These are phyloP conservation scores for Eugnorisma glareosa DNA, from an alignment of 2,888 invertebrate species.

Conservation along the genomic window DNA sequence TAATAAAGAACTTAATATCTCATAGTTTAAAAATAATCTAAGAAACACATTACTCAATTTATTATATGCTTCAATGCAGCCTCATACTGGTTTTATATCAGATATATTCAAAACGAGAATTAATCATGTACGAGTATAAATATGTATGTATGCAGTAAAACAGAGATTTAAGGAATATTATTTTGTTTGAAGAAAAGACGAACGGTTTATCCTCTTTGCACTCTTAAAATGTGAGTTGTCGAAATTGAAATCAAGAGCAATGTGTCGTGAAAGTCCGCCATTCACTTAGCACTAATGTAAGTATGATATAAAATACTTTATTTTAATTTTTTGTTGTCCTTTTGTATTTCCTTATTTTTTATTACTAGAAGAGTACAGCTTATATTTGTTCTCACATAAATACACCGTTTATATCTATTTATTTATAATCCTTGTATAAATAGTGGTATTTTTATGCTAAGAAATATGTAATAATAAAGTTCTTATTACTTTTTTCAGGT, in stretches of 20 bases:
- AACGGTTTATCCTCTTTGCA: slow-evolving; percentile 15
- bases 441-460: background rate
- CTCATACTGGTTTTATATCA: background rate
- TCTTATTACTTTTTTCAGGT: slow-evolving; percentile 35
- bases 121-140: too few relatives aligned
- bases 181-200: background rate
- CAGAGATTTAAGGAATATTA: slow-evolving; percentile 27
- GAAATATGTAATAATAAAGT: slow-evolving; percentile 3
- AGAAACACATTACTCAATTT: background rate
- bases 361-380: background rate
- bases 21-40: background rate
- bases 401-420: background rate
- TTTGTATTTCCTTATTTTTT: background rate
- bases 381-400: slow-evolving; percentile 2
- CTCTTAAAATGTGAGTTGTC: slow-evolving; percentile 13
- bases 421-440: slow-evolving; percentile 4
- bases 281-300: slow-evolving; percentile 31
- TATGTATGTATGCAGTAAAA: slow-evolving; percentile 2
- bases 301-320: slow-evolving; percentile 33
- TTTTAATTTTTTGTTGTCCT: slow-evolving; percentile 22
- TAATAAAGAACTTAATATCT: background rate
- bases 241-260: slow-evolving; percentile 10
- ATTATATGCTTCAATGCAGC: background rate
- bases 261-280: slow-evolving; percentile 11
- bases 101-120: background rate